phyloP scores from a whole-genome alignment of 2,797 vertebrate species.

The Hoplostethus mediterraneus region DNA sequence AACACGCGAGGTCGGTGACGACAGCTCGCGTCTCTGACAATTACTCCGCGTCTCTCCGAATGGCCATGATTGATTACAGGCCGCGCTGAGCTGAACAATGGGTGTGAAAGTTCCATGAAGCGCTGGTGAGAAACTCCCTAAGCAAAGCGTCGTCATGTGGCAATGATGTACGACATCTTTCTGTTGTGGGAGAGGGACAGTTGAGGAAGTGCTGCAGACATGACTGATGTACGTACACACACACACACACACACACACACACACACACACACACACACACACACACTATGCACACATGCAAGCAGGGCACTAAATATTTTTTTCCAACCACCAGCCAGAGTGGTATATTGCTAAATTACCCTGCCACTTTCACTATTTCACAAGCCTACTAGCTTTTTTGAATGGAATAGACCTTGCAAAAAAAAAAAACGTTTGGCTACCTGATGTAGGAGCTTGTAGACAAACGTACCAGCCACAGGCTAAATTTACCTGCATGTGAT shows the following conservation, averaged over 20 bases:
- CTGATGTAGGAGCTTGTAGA: slow-evolving; percentile 2
- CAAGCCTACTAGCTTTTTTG: slow-evolving; percentile 6
- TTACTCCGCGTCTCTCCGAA: slow-evolving; percentile 52
- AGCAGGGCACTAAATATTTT: not conserved
- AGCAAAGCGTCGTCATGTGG: slow-evolving; percentile 46
- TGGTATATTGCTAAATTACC: not conserved
- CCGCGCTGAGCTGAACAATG: slow-evolving; percentile 59
- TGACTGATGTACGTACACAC: not conserved
- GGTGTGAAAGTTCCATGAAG: slow-evolving; percentile 59
- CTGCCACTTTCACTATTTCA: slow-evolving; percentile 20
- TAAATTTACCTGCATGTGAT: not conserved
- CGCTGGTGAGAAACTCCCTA: slow-evolving; percentile 44
- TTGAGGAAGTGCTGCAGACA: slow-evolving; percentile 20
- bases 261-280: not conserved
- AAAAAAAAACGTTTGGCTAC: slow-evolving; percentile 9
- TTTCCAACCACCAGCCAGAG: not conserved
- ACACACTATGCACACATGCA: not conserved
- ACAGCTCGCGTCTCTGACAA: slow-evolving; percentile 70
- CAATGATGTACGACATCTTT: slow-evolving; percentile 34
- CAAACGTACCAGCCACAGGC: slow-evolving; percentile 6
- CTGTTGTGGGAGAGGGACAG: slow-evolving; percentile 13
- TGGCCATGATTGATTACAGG: slow-evolving; percentile 78
- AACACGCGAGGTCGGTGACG: slow-evolving; percentile 68
- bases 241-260: too few species aligned
- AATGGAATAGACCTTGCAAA: not conserved